Conservation (phyloP, 2,888 invertebrate genomes). For the Argyra leucocephala region DNA sequence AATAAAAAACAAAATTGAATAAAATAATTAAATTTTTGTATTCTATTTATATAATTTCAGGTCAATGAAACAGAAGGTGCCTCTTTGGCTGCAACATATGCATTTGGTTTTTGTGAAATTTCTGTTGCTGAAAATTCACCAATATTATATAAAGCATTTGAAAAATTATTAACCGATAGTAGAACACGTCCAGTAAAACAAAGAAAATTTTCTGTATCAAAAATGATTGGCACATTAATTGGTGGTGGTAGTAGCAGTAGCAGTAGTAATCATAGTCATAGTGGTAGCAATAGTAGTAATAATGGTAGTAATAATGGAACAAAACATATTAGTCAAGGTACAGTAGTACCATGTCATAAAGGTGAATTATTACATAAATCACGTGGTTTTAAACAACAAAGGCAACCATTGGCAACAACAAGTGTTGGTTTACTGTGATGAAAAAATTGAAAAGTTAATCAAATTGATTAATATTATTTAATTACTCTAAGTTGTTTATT, state of each 20-base stretch:
- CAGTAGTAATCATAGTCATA: slow-evolving; percentile 26
- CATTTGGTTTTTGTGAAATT: slow-evolving; percentile 67
- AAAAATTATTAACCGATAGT: slow-evolving; percentile 58
- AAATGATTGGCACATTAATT: slow-evolving; percentile 54
- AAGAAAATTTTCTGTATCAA: slow-evolving; percentile 66
- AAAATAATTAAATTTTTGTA: too few species aligned
- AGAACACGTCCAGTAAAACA: slow-evolving; percentile 52
- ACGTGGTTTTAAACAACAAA: slow-evolving; percentile 50
- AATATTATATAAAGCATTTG: slow-evolving; percentile 63
- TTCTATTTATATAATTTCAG: slow-evolving; percentile 40
- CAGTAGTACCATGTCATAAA: slow-evolving; percentile 52
- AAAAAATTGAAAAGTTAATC: not conserved
- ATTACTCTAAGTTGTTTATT: too few species aligned
- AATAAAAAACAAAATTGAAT: too few species aligned
- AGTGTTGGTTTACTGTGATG: slow-evolving; percentile 40
- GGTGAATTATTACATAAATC: slow-evolving; percentile 49
- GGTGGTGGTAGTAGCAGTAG: slow-evolving; percentile 21
- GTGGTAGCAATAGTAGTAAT: slow-evolving; percentile 16
- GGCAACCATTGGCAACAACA: slow-evolving; percentile 50
- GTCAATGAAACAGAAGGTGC: slow-evolving; percentile 64
- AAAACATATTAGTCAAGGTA: slow-evolving; percentile 45
- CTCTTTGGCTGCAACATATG: slow-evolving; percentile 54
- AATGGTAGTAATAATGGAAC: slow-evolving; percentile 22
- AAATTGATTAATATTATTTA: too few species aligned
- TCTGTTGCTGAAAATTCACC: slow-evolving; percentile 71